Conservation (phyloP, 2,797 vertebrate genomes). For the Falco naumanni region DNA sequence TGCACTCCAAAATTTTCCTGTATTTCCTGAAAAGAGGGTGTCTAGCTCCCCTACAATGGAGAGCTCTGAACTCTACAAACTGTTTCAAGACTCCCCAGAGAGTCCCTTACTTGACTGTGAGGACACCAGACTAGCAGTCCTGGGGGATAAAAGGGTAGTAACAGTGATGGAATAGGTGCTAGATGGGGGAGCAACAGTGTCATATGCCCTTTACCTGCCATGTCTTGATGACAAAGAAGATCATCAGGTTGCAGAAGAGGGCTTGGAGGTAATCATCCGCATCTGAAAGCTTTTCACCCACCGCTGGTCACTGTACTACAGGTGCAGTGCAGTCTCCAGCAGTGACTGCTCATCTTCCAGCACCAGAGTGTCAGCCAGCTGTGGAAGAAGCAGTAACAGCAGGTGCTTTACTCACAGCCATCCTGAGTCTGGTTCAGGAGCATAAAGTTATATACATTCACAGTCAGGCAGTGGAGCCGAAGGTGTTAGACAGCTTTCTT, state of each 20-base stretch:
- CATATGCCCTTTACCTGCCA: neutral
- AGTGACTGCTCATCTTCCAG: neutral
- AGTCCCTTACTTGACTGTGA: neutral
- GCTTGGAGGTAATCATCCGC: neutral
- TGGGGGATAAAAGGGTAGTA: neutral
- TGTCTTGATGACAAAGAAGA: neutral
- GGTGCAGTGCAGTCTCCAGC: neutral
- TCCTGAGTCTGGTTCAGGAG: neutral
- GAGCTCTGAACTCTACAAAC: neutral
- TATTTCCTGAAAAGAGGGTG: neutral
- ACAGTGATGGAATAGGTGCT: neutral
- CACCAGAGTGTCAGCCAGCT: neutral
- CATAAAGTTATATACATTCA: neutral
- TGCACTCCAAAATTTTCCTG: neutral
- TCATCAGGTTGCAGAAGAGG: neutral
- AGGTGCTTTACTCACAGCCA: neutral
- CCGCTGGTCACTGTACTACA: neutral
- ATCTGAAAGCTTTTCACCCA: neutral
- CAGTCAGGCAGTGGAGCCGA: neutral
- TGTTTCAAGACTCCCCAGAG: neutral
- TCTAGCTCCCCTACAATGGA: neutral
- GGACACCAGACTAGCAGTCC: neutral
- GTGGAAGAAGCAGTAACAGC: neutral
- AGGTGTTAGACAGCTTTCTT: neutral
- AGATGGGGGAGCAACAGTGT: neutral